A percentile compares a stretch with the other conserved stretches of the same genome.
Evolutionary conservation across 30 jellyfish, hydroid and myxozoan species (phyloP).

Genomic region (Sanderia malayensis): DNA sequence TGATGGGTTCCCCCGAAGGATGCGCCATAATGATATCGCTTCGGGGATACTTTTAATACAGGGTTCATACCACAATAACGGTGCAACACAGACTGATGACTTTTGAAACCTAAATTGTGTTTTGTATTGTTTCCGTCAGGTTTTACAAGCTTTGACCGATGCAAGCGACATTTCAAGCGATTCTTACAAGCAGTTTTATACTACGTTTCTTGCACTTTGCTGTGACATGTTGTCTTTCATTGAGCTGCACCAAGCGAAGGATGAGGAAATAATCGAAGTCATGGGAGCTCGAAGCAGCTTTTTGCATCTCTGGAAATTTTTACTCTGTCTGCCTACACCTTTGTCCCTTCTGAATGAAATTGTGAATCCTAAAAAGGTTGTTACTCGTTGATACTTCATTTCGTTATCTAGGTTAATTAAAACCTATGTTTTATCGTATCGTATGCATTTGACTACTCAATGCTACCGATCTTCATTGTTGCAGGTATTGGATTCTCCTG

Average conservation of each 20-base stretch:
- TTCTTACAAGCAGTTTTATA: constrained; percentile 42
- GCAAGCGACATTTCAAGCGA: constrained; percentile 19
- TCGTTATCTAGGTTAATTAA: too few relatives aligned
- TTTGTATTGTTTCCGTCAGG: not conserved
- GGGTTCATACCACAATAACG: not conserved
- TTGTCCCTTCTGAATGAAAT: constrained; percentile 20
- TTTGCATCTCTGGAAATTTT: constrained; percentile 64
- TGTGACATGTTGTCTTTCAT: constrained; percentile 32
- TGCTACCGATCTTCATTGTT: too few relatives aligned
- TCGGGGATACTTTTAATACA: not conserved
- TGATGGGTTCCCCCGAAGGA: not conserved
- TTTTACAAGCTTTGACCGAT: not conserved
- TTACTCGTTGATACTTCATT: too few relatives aligned
- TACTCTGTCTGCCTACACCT: constrained; percentile 68
- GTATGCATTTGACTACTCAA: too few relatives aligned
- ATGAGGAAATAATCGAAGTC: constrained; percentile 47
- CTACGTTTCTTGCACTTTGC: constrained; percentile 30
- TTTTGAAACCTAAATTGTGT: not conserved
- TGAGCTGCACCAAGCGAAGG: constrained; percentile 28
- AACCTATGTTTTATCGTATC: too few relatives aligned
- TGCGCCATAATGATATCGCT: not conserved
- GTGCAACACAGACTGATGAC: not conserved
- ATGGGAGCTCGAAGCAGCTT: constrained; percentile 65
- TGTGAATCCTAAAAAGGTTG: constrained; percentile 46
- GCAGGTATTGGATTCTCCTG: constrained; percentile 32